A percentile compares a stretch with the other conserved stretches of the same genome.
These are phyloP conservation scores for Drosophila leontia DNA, from an alignment of 1,140 invertebrate genomes.

Conservation along the genomic window DNA sequence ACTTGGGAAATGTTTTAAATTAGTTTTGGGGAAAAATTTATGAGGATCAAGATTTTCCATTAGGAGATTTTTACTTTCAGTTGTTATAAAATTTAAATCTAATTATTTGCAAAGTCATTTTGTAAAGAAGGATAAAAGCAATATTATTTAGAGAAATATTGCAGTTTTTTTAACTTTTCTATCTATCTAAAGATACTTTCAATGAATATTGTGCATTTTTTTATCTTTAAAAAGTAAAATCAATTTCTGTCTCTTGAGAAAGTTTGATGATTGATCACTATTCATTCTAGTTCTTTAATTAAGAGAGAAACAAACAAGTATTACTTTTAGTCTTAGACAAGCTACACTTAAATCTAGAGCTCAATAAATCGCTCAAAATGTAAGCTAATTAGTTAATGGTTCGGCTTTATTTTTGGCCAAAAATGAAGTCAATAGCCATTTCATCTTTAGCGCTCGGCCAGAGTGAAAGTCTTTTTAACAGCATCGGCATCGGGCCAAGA, in stretches of 20 bases:
- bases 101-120: neutral
- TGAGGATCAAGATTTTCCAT: no score
- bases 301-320: constrained; percentile 1
- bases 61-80: neutral
- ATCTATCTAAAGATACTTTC: no score
- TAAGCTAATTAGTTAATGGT: constrained; percentile 78
- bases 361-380: constrained; percentile 57
- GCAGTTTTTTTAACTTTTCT: no score
- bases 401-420: constrained; percentile 71
- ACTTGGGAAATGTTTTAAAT: neutral
- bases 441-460: constrained; percentile 61
- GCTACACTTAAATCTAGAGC: constrained; percentile 47
- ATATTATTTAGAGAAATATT: no score
- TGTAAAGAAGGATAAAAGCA: neutral
- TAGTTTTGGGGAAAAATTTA: neutral
- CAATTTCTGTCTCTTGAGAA: neutral
- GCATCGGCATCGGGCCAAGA: constrained; percentile 22
- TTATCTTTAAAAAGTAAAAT: neutral
- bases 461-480: constrained; percentile 73
- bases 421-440: constrained; percentile 72
- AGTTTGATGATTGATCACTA: no score
- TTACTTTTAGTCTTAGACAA: constrained; percentile 18
- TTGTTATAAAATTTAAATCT: neutral
- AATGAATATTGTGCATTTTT: constrained; percentile 5
- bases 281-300: constrained; percentile 10